Conservation (phyloP, 2,888 invertebrate genomes). For the Eupithecia insigniata region DNA sequence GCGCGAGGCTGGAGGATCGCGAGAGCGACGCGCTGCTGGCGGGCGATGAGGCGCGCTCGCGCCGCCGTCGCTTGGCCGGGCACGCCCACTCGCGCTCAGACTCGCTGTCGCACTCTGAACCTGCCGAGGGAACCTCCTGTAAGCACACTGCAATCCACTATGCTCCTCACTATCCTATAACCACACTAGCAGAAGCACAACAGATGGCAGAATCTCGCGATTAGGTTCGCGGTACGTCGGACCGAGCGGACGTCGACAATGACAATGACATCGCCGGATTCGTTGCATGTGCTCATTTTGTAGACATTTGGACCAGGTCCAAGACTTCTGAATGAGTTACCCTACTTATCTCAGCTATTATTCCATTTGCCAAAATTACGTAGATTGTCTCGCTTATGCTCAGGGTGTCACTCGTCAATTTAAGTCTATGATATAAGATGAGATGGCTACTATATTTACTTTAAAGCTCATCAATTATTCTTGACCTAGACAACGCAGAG, state of each 20-base stretch:
- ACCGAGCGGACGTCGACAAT: conserved; percentile 65
- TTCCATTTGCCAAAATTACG: conserved; percentile 47
- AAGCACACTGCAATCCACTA: conserved; percentile 42
- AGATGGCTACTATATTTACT: neutral
- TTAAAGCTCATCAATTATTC: neutral
- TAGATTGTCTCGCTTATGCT: conserved; percentile 14
- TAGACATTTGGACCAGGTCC: conserved; percentile 63
- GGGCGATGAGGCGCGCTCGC: conserved; percentile 81
- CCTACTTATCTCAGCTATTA: conserved; percentile 45
- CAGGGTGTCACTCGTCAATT: no score
- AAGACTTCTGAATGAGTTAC: conserved; percentile 58
- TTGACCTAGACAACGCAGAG: conserved; percentile 5
- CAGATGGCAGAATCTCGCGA: neutral
- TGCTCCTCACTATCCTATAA: neutral
- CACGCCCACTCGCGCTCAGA: conserved; percentile 90
- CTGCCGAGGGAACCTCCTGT: conserved; percentile 54
- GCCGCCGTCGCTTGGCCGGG: conserved; percentile 89
- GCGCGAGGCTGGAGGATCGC: conserved; percentile 91
- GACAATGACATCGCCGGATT: conserved; percentile 75
- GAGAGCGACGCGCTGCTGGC: conserved; percentile 85
- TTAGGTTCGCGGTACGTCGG: conserved; percentile 49
- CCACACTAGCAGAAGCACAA: conserved; percentile 11
- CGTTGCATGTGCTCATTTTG: conserved; percentile 58
- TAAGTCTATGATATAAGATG: no score
- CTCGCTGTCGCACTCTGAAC: conserved; percentile 85